Percentiles rank a stretch among this genome's conserved stretches.
Conservation (phyloP, 1,140 invertebrate genomes). For the Drosophila sturtevanti region DNA sequence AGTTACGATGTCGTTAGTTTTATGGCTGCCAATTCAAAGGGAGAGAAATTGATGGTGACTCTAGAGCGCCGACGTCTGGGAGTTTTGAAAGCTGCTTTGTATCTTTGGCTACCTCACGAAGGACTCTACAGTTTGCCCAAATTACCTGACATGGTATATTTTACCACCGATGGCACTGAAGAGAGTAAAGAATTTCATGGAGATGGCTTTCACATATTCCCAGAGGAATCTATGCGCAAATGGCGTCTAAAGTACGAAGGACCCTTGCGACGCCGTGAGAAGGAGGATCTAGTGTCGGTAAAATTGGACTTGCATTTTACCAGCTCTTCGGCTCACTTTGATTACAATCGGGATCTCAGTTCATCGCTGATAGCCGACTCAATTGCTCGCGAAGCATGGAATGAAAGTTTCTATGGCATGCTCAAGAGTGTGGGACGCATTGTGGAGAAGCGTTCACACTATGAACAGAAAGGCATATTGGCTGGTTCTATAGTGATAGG, state of each 20-base stretch:
- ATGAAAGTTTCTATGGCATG: constrained; percentile 69
- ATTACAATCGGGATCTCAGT: constrained; percentile 73
- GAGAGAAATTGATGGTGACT: constrained; percentile 65
- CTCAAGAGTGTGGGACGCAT: constrained; percentile 58
- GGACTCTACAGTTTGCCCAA: constrained; percentile 55
- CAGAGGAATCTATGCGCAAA: constrained; percentile 61
- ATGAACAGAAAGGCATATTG: constrained; percentile 66
- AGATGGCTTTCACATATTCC: constrained; percentile 68
- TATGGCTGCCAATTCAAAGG: constrained; percentile 63
- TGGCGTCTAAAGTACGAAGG: constrained; percentile 67
- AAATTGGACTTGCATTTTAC: constrained; percentile 55
- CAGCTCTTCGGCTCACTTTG: constrained; percentile 58
- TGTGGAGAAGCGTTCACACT: constrained; percentile 67
- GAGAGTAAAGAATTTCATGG: constrained; percentile 70
- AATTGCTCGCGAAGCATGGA: constrained; percentile 75
- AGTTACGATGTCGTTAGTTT: constrained; percentile 78
- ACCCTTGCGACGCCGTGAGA: constrained; percentile 2
- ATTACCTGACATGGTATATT: constrained; percentile 74
- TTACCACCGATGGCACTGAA: constrained; percentile 60
- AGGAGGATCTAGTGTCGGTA: constrained; percentile 32
- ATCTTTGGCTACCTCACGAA: constrained; percentile 61
- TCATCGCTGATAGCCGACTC: constrained; percentile 72
- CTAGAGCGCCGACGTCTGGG: constrained; percentile 65
- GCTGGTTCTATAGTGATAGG: constrained; percentile 37
- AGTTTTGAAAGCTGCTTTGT: constrained; percentile 66